A percentile compares a stretch with the other conserved stretches of the same genome.
Evolutionary conservation across 1,140 invertebrate species (phyloP).

Genomic region (Drosophila oshimai): DNA sequence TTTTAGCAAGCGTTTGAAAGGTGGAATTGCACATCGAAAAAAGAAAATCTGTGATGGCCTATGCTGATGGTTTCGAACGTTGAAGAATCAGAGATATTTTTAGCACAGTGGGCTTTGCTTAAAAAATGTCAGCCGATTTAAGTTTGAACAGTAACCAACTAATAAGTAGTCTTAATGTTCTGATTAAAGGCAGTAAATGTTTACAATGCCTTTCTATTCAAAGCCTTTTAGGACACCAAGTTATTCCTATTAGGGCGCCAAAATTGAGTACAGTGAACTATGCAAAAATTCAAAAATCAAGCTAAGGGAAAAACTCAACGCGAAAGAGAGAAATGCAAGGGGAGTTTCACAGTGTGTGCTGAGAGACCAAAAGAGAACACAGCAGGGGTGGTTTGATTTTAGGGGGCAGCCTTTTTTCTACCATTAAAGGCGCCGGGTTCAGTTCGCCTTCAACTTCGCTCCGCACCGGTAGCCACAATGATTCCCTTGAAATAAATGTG

Average conservation of each 20-base stretch:
- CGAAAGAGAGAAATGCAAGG: background rate
- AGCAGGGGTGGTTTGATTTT: slow-evolving; percentile 26
- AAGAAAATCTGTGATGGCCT: background rate
- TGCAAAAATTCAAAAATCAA: background rate
- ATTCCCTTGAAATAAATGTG: background rate
- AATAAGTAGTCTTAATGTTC: too few species aligned
- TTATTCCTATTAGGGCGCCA: slow-evolving; percentile 16
- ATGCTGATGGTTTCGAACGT: too few species aligned
- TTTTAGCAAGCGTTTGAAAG: background rate
- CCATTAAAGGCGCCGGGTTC: slow-evolving; percentile 36
- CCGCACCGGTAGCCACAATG: slow-evolving; percentile 19
- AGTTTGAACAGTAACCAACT: too few species aligned
- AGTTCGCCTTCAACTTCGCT: slow-evolving; percentile 30
- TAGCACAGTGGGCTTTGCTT: too few species aligned
- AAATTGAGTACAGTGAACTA: slow-evolving; percentile 38
- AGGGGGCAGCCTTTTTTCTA: slow-evolving; percentile 28
- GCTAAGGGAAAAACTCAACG: background rate
- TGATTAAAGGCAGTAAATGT: too few species aligned
- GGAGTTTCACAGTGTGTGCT: background rate
- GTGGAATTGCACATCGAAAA: background rate
- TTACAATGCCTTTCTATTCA: too few species aligned
- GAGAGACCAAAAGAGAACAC: background rate
- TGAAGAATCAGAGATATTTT: too few species aligned
- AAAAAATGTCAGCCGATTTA: too few species aligned
- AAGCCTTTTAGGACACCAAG: background rate